Base-by-base conservation (phyloP, 1,140 invertebrate genomes). In the Ips typographus region DNA sequence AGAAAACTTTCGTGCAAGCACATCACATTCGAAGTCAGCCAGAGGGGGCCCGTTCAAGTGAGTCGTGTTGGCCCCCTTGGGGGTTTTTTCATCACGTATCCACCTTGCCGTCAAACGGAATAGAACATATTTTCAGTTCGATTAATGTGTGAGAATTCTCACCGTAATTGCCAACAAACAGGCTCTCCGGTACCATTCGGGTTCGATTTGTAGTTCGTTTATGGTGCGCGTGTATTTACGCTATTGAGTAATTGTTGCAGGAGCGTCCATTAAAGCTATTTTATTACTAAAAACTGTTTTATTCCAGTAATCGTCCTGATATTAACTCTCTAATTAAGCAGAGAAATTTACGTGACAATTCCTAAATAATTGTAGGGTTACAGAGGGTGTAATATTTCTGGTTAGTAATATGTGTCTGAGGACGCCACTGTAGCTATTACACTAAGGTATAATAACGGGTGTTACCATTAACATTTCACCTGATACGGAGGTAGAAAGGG, bases 391-490 rank as follows among this genome's bases (percentile, higher is more conserved):
- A 44, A 44, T 5, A 44, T 44, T 44, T 44, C 44, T 2, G 22
- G 44, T 49, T 49, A 6, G 6, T 3, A 22, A 49, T 3, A 49
- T 49, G 22, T 22, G 22, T 22, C 22, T 49, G 44, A 8, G 52
- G 5, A 37, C 52, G 52, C 37, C 52, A 55, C 52, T 55, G 52
- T 22, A 7, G 37, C 6, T 36, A 55, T 22, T 36, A 55, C n/a
- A 55, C 37, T 36, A 55, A 55, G 52, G 52, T 55, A 37, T 55
- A 55, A 55, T 37, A 22, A 22, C 22, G 22, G 6, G 52, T 55
- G 52, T 55, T 55, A 38, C 52, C 52, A 55, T 55, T 55, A 55
- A 55, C 52, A 55, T 55, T 55, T 55, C 52, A 55, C 52, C 52
- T 55, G 52, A 55, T 55, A 55, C 52, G 52, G 52, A 8, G n/a